phyloP scores from a whole-genome alignment of 2,113 vertebrate genomes.

The Phylloscopus trochilus region DNA sequence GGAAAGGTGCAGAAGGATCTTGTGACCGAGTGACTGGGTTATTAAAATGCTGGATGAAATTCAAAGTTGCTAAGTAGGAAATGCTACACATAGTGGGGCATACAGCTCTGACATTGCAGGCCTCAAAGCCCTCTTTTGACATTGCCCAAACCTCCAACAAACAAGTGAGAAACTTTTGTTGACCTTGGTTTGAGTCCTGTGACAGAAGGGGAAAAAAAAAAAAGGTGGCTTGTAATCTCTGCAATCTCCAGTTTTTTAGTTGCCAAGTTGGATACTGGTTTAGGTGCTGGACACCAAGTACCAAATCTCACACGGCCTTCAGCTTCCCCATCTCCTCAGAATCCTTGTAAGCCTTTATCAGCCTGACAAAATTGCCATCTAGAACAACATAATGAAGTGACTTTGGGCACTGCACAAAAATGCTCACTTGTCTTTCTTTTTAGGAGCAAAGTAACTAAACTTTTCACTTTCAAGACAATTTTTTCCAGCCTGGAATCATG shows the following conservation, averaged over 20 bases:
- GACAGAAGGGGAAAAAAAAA: not conserved
- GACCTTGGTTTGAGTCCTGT: not conserved
- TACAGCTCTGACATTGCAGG: not conserved
- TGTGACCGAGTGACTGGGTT: not conserved
- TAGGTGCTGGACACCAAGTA: not conserved
- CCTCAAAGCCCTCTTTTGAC: not conserved
- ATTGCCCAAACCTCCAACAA: not conserved
- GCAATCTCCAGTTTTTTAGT: not conserved
- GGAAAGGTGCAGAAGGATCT: not conserved
- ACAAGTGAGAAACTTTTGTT: not conserved
- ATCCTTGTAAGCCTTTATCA: not conserved
- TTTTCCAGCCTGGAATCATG: not conserved
- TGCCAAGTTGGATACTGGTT: not conserved
- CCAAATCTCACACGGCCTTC: not conserved
- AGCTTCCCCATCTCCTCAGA: not conserved
- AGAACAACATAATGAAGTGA: not conserved
- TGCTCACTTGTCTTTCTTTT: fast-evolving
- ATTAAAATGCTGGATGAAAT: not conserved
- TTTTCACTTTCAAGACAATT: not conserved
- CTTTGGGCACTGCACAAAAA: not conserved
- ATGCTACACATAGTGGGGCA: not conserved
- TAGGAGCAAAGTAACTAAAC: not conserved
- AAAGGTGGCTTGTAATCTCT: not conserved
- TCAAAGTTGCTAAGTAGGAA: not conserved
- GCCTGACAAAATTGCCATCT: not conserved